Base-by-base conservation (phyloP, 2,113 vertebrate species). In the Oplegnathus fasciatus region DNA sequence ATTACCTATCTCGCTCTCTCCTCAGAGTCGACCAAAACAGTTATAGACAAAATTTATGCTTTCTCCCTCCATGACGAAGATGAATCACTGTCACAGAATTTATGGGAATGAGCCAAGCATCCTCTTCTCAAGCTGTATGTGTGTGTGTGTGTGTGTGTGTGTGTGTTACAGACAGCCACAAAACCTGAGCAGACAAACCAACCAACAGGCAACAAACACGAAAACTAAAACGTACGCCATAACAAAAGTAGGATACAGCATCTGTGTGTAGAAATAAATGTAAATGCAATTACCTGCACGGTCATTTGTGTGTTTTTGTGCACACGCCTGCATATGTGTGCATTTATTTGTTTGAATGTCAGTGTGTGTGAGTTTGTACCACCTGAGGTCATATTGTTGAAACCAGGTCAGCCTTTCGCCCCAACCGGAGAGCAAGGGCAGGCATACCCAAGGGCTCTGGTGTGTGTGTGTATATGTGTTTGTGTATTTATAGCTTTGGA, bases 331-430 rank as follows among this genome's bases (percentile, higher is more conserved):
- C 52, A 42, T 17, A 17, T 46, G 22, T 46, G 65, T 78, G 37
- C 9, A 0, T 78, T 52, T 80, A 4, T 60, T 68, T 60, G 55
- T 80, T 32, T 61, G 75, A 62, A 71, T 69, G 86, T 86, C 75
- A 73, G 69, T 80, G 58, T 73, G 64, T 72, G 37, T 60, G 28
- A 24, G 15, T 84, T 78, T 82, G 58, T 40, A 86, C 68, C 52
- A 89, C 92, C 89, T 87, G 82, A 78, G 91, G 92, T 92, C 88
- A 87, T 82, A 54, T 75, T 69, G 82, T 64, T 90, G 66, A 89
- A 94, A 90, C 74, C 89, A 91, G 94, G 92, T 91, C 92, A 93
- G 88, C 68, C 42, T 75, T 69, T 83, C 44, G 28, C 64, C 83
- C 76, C 11, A 20, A 86, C 80, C 14, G 10, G 4, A 86, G 82